A percentile compares a stretch with the other conserved stretches of the same genome.
Evolutionary conservation across 1,140 invertebrate genomes (phyloP).

Genomic region (Dysdera silvatica): DNA sequence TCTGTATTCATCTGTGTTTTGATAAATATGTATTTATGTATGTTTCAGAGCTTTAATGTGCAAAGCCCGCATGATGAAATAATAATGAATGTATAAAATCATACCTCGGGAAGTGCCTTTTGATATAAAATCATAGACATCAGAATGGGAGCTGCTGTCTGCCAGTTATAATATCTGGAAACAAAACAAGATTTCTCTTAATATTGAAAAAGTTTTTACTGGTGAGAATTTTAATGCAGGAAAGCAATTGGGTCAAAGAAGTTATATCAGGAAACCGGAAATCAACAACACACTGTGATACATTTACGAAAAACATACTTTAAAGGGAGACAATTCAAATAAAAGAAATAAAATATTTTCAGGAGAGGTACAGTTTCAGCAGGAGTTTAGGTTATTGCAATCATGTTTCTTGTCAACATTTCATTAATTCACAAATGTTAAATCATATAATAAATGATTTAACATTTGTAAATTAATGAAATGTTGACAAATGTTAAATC

Average conservation of each 20-base stretch:
- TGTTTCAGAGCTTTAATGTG: too few species aligned
- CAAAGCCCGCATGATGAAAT: not conserved
- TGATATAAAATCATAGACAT: conserved; percentile 75
- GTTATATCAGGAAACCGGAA: too few species aligned
- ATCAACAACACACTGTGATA: not conserved
- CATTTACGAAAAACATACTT: not conserved
- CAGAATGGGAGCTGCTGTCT: conserved; percentile 74
- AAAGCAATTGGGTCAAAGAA: not conserved
- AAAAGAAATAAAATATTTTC: conserved; percentile 5
- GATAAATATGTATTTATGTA: too few species aligned
- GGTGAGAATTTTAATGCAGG: not conserved
- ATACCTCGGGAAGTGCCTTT: conserved; percentile 59
- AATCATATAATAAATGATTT: too few species aligned
- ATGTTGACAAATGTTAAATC: too few species aligned
- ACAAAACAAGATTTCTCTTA: conserved; percentile 18
- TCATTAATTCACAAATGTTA: too few species aligned
- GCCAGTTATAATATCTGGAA: conserved; percentile 65
- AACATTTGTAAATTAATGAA: too few species aligned
- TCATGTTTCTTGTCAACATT: too few species aligned
- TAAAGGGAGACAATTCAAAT: not conserved
- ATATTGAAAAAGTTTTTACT: not conserved
- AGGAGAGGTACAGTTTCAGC: too few species aligned
- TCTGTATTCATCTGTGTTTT: too few species aligned
- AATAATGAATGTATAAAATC: conserved; percentile 7
- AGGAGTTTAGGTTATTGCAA: too few species aligned